Percentiles rank a stretch among this genome's conserved stretches.
phyloP scores from a whole-genome alignment of 1,140 invertebrate genomes.

The Drosophila ananassae region DNA sequence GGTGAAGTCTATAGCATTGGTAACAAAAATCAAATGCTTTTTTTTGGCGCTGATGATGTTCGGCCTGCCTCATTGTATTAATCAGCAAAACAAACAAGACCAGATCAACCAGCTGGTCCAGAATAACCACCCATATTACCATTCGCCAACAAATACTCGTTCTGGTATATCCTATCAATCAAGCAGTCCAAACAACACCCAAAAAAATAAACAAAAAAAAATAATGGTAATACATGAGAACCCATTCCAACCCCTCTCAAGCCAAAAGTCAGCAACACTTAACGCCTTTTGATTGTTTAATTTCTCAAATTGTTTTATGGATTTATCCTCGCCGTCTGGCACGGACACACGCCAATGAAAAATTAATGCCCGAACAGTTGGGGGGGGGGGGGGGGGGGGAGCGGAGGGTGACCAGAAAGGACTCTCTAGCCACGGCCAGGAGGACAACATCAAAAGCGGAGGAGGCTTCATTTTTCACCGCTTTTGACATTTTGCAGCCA shows the following conservation, averaged over 20 bases:
- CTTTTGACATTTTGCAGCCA: constrained; percentile 80
- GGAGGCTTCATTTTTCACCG: constrained; percentile 79
- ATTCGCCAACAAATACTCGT: constrained; percentile 11
- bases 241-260: constrained; percentile 27
- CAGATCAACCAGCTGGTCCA: constrained; percentile 51
- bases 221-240: too few species aligned
- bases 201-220: not conserved
- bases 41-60: constrained; percentile 6
- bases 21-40: constrained; percentile 33
- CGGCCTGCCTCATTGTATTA: constrained; percentile 43
- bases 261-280: constrained; percentile 74
- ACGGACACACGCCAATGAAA: constrained; percentile 76
- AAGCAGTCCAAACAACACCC: constrained; percentile 1
- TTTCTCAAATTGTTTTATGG: constrained; percentile 83
- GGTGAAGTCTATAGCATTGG: too few species aligned
- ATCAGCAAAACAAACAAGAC: constrained; percentile 71
- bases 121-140: constrained; percentile 36
- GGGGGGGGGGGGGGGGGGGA: constrained; percentile 51
- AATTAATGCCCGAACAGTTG: constrained; percentile 57
- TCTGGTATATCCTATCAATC: not conserved
- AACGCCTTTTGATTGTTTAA: constrained; percentile 83
- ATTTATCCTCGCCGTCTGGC: constrained; percentile 65
- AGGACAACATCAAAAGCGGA: constrained; percentile 63
- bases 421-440: not conserved
- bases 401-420: constrained; percentile 1